Base-by-base conservation (phyloP, 2,888 invertebrate species). In the Siphonodentalium dalli region DNA sequence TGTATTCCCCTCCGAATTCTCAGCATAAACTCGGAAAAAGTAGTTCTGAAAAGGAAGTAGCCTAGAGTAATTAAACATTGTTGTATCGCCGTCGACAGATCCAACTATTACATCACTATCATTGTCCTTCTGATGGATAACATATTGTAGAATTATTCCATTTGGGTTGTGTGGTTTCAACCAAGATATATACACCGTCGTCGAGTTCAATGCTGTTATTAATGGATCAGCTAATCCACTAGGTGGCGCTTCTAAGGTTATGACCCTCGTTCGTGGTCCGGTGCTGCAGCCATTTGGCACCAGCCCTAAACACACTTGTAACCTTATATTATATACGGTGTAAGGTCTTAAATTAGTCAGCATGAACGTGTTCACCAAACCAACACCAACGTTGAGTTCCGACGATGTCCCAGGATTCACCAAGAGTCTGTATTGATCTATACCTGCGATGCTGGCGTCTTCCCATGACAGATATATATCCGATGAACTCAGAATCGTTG, bases 401-500 rank as follows among this genome's bases (percentile, higher is more conserved):
- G 57, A 51, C 8, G 58, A 58, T 39, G 59, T 58, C 8, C 77
- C 78, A 18, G 70, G 67, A 61, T 78, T 77, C 24, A 79, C 59
- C 38, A 78, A 40, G 5, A 79, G 72, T 28, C 69, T 57, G 54
- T 79, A 80, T 65, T 78, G 77, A 49, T 79, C 79, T 11, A 80
- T 68, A 27, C 63, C 55, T 5, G 60, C 54, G 6, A 68, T 54
- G 0, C 42, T 44, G 2, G 72, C 61, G 1, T 66, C 49, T 9
- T 58, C 48, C 81, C 81, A 81, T 13, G 55, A 63, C 5, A 79
- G 72, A 31, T 55, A 69, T 8, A 81, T 68, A 31, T 66, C 52
- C 0, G 66, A 62, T 3, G 78, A 54, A 51, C 72, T 71, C n/a
- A 75, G 49, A 9, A 69, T 79, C 4, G 68, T 70, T 18, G 77